Conservation (phyloP, 2,113 vertebrate species). For the Cyrtonyx montezumae region DNA sequence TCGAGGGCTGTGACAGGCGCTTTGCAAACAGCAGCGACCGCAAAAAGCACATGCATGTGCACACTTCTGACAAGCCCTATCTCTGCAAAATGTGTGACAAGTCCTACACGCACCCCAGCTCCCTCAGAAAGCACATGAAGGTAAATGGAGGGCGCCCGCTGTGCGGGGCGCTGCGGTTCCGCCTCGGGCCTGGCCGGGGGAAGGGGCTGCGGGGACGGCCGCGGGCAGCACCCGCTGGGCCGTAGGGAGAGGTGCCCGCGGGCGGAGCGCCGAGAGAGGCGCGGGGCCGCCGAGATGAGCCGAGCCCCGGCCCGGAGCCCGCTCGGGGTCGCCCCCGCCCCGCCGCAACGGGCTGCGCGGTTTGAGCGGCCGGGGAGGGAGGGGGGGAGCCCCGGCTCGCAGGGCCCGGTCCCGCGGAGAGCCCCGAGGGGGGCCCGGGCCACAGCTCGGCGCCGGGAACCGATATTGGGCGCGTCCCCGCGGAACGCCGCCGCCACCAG, state of each 20-base stretch:
- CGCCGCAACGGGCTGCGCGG: not conserved
- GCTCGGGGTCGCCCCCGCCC: no score
- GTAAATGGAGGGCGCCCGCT: slow-evolving; percentile 75
- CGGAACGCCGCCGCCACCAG: not conserved
- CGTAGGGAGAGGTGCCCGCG: not conserved
- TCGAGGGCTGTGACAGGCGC: slow-evolving; percentile 97
- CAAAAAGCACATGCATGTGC: slow-evolving; percentile 99
- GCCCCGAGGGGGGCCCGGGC: not conserved
- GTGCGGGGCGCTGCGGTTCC: not conserved
- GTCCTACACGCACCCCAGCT: slow-evolving; percentile 99
- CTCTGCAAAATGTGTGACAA: slow-evolving; percentile 99
- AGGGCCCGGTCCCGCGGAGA: no score
- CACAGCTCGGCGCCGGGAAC: not conserved
- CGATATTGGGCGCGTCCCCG: not conserved
- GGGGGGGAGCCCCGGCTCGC: not conserved
- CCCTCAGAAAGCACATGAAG: slow-evolving; percentile 99
- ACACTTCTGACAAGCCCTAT: slow-evolving; percentile 98
- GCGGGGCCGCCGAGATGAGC: no score
- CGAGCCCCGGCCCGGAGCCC: no score
- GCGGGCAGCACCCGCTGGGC: not conserved
- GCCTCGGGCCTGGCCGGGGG: not conserved
- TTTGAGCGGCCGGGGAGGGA: not conserved
- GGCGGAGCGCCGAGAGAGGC: not conserved
- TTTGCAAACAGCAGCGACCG: slow-evolving; percentile 99
- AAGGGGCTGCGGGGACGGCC: not conserved